phyloP scores from a whole-genome alignment of 2,113 vertebrate genomes.

The Tenrec ecaudatus region DNA sequence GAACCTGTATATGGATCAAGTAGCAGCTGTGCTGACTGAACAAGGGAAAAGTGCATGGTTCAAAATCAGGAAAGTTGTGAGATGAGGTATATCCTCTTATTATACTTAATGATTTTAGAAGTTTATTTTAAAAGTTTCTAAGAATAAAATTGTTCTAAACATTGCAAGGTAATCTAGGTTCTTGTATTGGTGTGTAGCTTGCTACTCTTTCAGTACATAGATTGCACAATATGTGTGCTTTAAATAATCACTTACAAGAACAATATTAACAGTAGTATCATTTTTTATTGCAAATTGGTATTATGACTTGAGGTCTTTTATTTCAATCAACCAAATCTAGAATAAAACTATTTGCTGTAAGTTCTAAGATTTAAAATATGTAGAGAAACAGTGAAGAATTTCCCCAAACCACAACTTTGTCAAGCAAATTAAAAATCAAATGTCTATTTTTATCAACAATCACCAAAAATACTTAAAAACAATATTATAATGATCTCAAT shows the following conservation, averaged over 20 bases:
- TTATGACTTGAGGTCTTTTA: not conserved
- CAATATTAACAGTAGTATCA: not conserved
- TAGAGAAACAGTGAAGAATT: too few species aligned
- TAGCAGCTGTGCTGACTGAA: too few species aligned
- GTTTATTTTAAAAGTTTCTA: slow-evolving; percentile 42
- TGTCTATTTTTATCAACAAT: slow-evolving; percentile 4
- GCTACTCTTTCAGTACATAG: not conserved
- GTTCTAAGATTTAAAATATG: not conserved
- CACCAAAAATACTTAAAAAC: slow-evolving; percentile 6
- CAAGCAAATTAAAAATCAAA: slow-evolving; percentile 40
- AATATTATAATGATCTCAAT: slow-evolving; percentile 30
- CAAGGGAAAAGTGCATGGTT: too few species aligned
- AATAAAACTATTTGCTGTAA: not conserved
- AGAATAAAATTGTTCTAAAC: slow-evolving; percentile 21
- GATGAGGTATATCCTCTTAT: too few species aligned
- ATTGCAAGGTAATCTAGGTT: not conserved
- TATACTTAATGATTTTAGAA: not conserved
- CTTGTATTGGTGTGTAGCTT: not conserved
- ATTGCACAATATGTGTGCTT: not conserved
- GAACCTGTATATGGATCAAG: too few species aligned
- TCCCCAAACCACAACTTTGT: not conserved
- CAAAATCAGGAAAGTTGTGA: too few species aligned
- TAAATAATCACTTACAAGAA: not conserved
- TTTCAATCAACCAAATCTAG: not conserved
- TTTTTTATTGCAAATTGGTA: not conserved